Evolutionary conservation across 2,797 vertebrate species (phyloP).

Genomic region (Scolopax rusticola): DNA sequence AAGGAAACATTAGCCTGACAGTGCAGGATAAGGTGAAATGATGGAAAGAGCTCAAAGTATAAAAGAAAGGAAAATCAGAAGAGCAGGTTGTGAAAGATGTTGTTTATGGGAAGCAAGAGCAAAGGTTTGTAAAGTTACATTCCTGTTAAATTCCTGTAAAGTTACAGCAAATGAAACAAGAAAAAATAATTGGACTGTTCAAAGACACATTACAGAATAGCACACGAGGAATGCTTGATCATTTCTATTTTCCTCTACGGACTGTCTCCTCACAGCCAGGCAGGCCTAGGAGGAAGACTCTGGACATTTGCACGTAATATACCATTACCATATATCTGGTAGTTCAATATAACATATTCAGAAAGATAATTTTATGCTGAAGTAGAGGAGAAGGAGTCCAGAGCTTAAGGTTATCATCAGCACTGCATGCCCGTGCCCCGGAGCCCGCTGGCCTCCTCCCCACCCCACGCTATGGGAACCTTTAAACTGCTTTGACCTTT

Average conservation of each 20-base stretch:
- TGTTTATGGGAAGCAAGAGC: neutral
- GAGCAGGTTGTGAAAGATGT: neutral
- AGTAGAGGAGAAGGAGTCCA: neutral
- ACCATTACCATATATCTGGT: neutral
- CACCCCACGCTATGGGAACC: neutral
- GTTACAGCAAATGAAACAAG: conserved; percentile 1
- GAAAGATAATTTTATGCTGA: neutral
- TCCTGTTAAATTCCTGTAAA: neutral
- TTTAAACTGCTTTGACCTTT: neutral
- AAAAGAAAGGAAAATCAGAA: conserved; percentile 22
- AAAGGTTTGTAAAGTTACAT: neutral
- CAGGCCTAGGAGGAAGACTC: neutral
- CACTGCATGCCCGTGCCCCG: accelerated
- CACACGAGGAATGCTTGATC: neutral
- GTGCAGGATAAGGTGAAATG: neutral
- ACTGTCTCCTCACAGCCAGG: neutral
- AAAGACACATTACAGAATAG: conserved; percentile 38
- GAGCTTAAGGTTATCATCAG: neutral
- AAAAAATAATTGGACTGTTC: conserved; percentile 14
- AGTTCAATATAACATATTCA: neutral
- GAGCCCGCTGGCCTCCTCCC: neutral
- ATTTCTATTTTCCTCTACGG: neutral
- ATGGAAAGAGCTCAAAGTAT: conserved; percentile 5
- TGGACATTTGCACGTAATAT: neutral
- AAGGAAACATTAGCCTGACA: conserved; percentile 48